Evolutionary conservation across 2,888 invertebrate genomes (phyloP).

Genomic region (Choristoneura rosaceana): DNA sequence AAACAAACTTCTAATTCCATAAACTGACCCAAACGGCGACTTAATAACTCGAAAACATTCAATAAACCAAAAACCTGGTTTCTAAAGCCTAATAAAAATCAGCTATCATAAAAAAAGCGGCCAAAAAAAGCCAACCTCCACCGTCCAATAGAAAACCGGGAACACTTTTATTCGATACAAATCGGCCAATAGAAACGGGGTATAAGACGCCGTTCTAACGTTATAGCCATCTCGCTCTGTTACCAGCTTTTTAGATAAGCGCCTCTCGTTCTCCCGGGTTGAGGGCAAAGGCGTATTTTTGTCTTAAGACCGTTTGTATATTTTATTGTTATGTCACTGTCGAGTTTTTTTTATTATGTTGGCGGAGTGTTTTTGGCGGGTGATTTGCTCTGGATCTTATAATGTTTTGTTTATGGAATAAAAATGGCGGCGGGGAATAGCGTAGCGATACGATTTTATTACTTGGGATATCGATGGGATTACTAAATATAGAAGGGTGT

Average conservation of each 20-base stretch:
- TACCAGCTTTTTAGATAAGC: slow-evolving; percentile 46
- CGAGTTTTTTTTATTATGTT: slow-evolving; percentile 53
- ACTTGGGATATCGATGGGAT: not conserved
- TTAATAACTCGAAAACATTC: slow-evolving; percentile 58
- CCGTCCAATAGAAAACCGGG: slow-evolving; percentile 57
- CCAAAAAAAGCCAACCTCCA: slow-evolving; percentile 53
- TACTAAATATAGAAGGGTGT: not conserved
- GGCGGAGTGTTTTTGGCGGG: slow-evolving; percentile 51
- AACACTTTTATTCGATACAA: slow-evolving; percentile 67
- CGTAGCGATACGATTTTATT: slow-evolving; percentile 29
- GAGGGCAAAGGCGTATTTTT: slow-evolving; percentile 47
- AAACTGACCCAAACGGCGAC: slow-evolving; percentile 43
- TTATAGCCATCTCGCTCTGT: slow-evolving; percentile 63
- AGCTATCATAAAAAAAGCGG: slow-evolving; percentile 65
- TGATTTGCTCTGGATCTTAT: slow-evolving; percentile 45
- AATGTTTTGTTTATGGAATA: slow-evolving; percentile 29
- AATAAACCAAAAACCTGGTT: slow-evolving; percentile 62
- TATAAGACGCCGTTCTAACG: slow-evolving; percentile 61
- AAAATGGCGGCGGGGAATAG: slow-evolving; percentile 20
- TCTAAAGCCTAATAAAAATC: slow-evolving; percentile 71
- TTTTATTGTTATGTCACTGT: slow-evolving; percentile 48
- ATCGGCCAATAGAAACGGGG: slow-evolving; percentile 64
- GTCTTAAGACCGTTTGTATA: slow-evolving; percentile 51
- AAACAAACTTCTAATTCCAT: slow-evolving; percentile 28
- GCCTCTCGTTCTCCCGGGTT: slow-evolving; percentile 45